Base-by-base conservation (phyloP, 2,888 invertebrate genomes). In the Zeuzera pyrina region DNA sequence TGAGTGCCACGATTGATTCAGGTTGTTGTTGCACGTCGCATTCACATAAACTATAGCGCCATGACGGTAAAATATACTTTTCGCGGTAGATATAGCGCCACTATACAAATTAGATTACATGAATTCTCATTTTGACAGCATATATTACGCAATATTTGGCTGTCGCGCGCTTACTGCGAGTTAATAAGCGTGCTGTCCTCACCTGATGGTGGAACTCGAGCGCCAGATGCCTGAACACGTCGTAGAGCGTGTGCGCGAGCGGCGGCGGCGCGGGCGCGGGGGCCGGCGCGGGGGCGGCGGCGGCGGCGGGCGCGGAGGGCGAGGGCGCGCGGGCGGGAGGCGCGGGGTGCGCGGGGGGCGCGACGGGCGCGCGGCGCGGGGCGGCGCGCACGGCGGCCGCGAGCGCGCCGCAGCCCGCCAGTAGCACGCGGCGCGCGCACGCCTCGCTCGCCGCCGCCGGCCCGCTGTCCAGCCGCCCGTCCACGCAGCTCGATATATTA, bases 401-500 rank as follows among this genome's bases (percentile, higher is more conserved):
- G 29, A 90, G 71, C 41, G 86, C 86, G 34, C 87, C 87, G 27
- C 87, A 86, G 29, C 91, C 90, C 15, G 88, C 79, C 22, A 90
- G 87, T 29, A 91, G 86, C 42, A 92, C 85, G 52, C 91, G 87
- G 37, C 91, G 86, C 11, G 92, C 76, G 25, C 88, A 85, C 12
- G 93, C 89, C 64, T 95, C 95, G 10, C 93, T 89, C 33, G 88
- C 86, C 19, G 89, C 87, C 49, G 93, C 92, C 7, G 94, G 88
- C 0, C 93, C 93, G 42, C 88, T 87, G 57, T 95, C 94, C 23
- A 95, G 72, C 26, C 96, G 87, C 7, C 69, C 67, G 57, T 81
- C 79, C 45, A 65, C 62, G 57, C 78, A 81, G n/a, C 56, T 54
- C 7, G 81, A 79, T 31, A 81, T 68, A 49, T 66, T 70, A 45